These are phyloP conservation scores for Ictalurus furcatus DNA, from an alignment of 2,113 vertebrate species.

Conservation along the genomic window DNA sequence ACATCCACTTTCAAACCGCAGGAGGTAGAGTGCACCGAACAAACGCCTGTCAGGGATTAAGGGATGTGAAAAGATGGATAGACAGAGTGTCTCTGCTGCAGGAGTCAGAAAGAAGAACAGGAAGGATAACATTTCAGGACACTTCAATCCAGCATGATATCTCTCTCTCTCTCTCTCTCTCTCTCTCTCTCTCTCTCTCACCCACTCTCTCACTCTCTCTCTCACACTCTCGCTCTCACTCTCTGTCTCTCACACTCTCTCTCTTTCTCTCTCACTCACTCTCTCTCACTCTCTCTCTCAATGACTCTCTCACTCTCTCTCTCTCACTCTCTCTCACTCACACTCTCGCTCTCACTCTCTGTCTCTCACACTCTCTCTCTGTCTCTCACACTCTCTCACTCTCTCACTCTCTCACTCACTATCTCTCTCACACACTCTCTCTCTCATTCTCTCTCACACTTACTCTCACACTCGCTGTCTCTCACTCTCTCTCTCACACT, in stretches of 20 bases:
- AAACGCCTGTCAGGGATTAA: not conserved
- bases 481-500: too few relatives aligned
- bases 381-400: too few relatives aligned
- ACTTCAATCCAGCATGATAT: not conserved
- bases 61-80: not conserved
- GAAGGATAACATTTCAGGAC: constrained; percentile 2
- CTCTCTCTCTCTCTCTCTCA: not conserved
- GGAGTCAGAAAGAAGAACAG: not conserved
- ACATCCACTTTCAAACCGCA: not conserved
- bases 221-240: not conserved
- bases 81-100: not conserved
- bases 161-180: not conserved
- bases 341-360: too few relatives aligned
- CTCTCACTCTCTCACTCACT: too few relatives aligned
- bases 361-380: too few relatives aligned
- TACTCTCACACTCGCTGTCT: too few relatives aligned
- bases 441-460: too few relatives aligned
- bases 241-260: not conserved
- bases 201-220: not conserved
- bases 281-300: not conserved
- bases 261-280: not conserved
- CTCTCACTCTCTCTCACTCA: too few relatives aligned
- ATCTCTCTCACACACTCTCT: too few relatives aligned
- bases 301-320: too few relatives aligned
- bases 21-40: not conserved